Evolutionary conservation across 2,797 vertebrate genomes (phyloP), one percentile per base, ranked within the genome.

Genomic region (Chelon labrosus): DNA sequence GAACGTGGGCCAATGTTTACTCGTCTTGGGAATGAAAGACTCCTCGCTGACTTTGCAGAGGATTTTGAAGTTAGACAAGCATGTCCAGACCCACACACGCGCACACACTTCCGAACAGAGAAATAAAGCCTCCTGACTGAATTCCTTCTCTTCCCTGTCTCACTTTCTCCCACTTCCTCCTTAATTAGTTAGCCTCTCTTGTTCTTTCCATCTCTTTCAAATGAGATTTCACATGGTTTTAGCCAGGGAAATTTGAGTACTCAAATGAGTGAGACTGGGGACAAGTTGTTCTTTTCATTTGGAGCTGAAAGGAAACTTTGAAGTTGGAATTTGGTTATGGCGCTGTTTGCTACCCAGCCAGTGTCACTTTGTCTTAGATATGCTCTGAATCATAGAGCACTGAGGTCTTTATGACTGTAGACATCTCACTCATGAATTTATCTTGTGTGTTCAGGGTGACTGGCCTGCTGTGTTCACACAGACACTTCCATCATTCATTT

Each of bases 41-140:
- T 82, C 64, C 60, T 73, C 70, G 31, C 7, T 70, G 75, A 83
- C 83, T 82, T 76, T 86, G 71, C 73, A n/a, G 60, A 74, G 85
- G 85, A 85, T 85, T 87, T 75, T 73, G 58, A 80, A 85, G 75
- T 85, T 80, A 78, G 77, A 80, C 70, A 82, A 82, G 61, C 84
- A 75, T 77, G 65, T 75, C 73, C 64, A 73, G 42, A 62, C 31
- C 31, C 31, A 35, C 31, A 35, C 31, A 7, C 49, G 70, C 67
- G 63, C 53, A 65, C 57, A 54, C 37, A 0, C 60, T 31, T 46
- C 31, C 38, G 13, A 16, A 56, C 65, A 67, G 57, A 61, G 27
- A 70, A 72, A 78, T 65, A 79, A 70, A 77, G 59, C 55, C 59
- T 61, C 60, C 59, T 66, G 51, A 82, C 69, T 73, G 12, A 63